Percentiles rank a stretch among this genome's conserved stretches.
These are phyloP conservation scores for Salvator merianae DNA, from an alignment of 2,113 vertebrate species.

Conservation along the genomic window DNA sequence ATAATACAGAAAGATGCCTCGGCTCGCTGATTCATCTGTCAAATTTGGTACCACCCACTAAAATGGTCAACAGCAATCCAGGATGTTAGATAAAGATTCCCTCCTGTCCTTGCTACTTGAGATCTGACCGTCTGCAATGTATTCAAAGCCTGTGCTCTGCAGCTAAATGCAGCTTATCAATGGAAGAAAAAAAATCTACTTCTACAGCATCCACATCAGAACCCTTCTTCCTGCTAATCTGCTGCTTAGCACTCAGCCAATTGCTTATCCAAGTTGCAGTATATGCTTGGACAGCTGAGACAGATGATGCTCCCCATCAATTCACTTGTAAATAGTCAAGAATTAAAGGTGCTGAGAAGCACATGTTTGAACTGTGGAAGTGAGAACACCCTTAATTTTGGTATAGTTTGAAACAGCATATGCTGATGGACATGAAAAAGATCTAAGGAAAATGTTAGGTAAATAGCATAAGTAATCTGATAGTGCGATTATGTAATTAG, in stretches of 20 bases:
- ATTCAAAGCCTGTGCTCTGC: neutral
- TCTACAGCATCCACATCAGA: neutral
- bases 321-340: neutral
- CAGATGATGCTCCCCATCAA: neutral
- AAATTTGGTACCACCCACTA: neutral
- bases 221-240: neutral
- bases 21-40: neutral
- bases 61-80: neutral
- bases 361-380: too few species aligned
- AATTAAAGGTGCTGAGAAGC: too few species aligned
- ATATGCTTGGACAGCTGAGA: neutral
- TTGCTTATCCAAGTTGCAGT: neutral
- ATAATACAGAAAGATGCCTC: neutral
- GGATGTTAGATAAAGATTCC: neutral
- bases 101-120: neutral
- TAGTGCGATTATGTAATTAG: too few species aligned
- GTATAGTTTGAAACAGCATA: too few species aligned
- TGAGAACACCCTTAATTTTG: too few species aligned
- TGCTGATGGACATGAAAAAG: too few species aligned
- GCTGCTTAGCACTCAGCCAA: neutral
- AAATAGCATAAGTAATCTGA: too few species aligned
- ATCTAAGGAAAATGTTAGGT: too few species aligned
- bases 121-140: neutral
- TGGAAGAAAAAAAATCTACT: neutral
- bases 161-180: neutral